These are phyloP conservation scores for Monoplex corrugatus DNA, from an alignment of 2,888 invertebrate genomes.

Conservation along the genomic window DNA sequence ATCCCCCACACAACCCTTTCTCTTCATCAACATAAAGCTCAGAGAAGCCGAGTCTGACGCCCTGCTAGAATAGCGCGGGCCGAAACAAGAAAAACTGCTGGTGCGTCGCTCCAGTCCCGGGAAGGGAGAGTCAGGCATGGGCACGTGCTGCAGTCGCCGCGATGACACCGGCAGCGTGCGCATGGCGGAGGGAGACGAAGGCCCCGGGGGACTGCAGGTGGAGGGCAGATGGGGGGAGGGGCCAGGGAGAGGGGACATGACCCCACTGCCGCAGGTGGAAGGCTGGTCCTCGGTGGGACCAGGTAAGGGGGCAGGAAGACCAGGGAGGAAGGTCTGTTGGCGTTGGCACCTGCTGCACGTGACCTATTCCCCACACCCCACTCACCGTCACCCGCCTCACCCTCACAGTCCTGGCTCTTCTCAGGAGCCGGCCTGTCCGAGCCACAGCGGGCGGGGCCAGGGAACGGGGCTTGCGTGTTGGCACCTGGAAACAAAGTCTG, in stretches of 20 bases:
- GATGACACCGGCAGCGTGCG: slow-evolving; percentile 32
- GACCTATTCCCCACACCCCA: too few relatives aligned
- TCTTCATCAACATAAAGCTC: neutral
- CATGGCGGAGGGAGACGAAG: neutral
- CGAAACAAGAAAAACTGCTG: slow-evolving; percentile 37
- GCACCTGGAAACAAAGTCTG: slow-evolving; percentile 40
- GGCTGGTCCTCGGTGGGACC: slow-evolving; percentile 47
- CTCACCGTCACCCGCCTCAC: too few relatives aligned
- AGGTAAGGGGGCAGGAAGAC: too few relatives aligned
- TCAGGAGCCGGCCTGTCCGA: neutral
- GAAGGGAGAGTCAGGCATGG: slow-evolving; percentile 46
- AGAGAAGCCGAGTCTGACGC: neutral
- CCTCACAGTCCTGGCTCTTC: neutral
- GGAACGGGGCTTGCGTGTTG: neutral
- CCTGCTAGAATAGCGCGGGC: slow-evolving; percentile 34
- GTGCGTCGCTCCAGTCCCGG: slow-evolving; percentile 31
- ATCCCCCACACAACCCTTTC: neutral
- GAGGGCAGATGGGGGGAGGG: slow-evolving; percentile 38
- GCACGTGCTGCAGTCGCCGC: slow-evolving; percentile 43
- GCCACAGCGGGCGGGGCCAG: neutral
- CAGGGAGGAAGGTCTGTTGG: neutral
- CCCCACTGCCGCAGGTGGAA: slow-evolving; percentile 32
- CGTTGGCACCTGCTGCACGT: neutral
- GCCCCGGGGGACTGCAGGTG: slow-evolving; percentile 32
- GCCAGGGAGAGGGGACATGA: slow-evolving; percentile 48